Percentiles rank a stretch among this genome's conserved stretches.
phyloP scores from a whole-genome alignment of 2,113 vertebrate genomes.

The Lathamus discolor region DNA sequence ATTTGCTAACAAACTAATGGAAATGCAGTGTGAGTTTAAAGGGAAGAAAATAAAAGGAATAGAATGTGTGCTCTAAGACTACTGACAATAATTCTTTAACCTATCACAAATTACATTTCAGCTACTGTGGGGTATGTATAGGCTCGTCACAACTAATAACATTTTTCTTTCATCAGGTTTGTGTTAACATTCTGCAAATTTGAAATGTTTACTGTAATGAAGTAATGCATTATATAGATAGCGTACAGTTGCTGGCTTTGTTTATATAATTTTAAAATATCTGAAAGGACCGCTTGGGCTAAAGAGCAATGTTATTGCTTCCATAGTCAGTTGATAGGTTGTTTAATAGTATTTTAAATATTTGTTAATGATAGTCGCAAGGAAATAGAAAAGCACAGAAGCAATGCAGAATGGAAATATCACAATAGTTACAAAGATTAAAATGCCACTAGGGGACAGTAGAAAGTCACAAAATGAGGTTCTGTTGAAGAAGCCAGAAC shows the following conservation, averaged over 20 bases:
- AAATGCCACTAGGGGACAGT: conserved; percentile 97
- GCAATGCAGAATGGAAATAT: conserved; percentile 60
- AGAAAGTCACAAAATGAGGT: conserved; percentile 92
- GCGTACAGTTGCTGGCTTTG: conserved; percentile 84
- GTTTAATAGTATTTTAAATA: conserved; percentile 88
- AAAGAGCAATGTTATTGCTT: conserved; percentile 80
- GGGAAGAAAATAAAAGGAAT: conserved; percentile 62
- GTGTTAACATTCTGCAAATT: conserved; percentile 85
- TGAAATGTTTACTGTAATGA: conserved; percentile 85
- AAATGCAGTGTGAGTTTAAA: conserved; percentile 56
- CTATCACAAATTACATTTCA: conserved; percentile 87
- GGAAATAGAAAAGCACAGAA: conserved; percentile 72
- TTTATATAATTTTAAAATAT: conserved; percentile 82
- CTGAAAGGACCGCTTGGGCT: conserved; percentile 81
- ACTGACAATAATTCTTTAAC: conserved; percentile 70
- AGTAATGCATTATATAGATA: conserved; percentile 83
- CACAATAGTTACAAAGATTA: conserved; percentile 76
- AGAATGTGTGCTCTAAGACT: conserved; percentile 54
- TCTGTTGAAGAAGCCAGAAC: conserved; percentile 85
- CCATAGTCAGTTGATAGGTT: conserved; percentile 73
- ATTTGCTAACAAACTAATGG: conserved; percentile 26
- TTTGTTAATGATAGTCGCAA: conserved; percentile 87
- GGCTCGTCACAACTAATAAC: conserved; percentile 87
- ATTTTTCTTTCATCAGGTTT: conserved; percentile 84
- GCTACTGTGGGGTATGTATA: conserved; percentile 81